Conservation (phyloP, 2,113 vertebrate genomes). For the Phalacrocorax brasilianus region DNA sequence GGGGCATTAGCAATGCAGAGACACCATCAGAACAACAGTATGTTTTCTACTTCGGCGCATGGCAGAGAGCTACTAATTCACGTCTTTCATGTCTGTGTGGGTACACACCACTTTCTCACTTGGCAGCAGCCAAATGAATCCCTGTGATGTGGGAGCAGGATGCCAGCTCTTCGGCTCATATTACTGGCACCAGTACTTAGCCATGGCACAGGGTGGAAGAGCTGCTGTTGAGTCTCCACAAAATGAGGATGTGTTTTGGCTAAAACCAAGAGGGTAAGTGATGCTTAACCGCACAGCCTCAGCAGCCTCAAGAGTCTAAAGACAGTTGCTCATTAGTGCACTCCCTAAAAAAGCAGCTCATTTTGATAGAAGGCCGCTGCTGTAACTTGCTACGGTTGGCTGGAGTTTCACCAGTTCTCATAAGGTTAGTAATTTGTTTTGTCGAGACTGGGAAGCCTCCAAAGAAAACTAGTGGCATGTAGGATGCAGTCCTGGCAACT, state of each 20-base stretch:
- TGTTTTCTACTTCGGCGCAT: accelerated
- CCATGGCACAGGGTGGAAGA: background rate
- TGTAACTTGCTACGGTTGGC: background rate
- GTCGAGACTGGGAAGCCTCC: background rate
- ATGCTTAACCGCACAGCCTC: background rate
- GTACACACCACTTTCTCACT: background rate
- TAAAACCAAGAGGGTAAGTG: background rate
- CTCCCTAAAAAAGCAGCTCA: background rate
- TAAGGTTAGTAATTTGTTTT: background rate
- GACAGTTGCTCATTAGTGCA: background rate
- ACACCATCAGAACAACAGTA: background rate
- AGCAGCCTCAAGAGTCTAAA: background rate
- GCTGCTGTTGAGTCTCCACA: background rate
- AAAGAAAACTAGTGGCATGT: background rate
- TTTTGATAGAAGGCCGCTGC: background rate
- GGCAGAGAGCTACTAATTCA: background rate
- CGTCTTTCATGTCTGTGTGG: background rate
- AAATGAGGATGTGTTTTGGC: background rate
- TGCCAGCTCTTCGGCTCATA: background rate
- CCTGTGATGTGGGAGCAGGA: background rate
- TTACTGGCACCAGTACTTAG: background rate
- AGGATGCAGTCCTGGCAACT: background rate
- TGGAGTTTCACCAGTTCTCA: background rate
- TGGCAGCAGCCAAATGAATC: background rate
- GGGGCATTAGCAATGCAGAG: background rate